These are phyloP conservation scores for Leptura quadrifasciata DNA, from an alignment of 2,888 invertebrate species.

Conservation along the genomic window DNA sequence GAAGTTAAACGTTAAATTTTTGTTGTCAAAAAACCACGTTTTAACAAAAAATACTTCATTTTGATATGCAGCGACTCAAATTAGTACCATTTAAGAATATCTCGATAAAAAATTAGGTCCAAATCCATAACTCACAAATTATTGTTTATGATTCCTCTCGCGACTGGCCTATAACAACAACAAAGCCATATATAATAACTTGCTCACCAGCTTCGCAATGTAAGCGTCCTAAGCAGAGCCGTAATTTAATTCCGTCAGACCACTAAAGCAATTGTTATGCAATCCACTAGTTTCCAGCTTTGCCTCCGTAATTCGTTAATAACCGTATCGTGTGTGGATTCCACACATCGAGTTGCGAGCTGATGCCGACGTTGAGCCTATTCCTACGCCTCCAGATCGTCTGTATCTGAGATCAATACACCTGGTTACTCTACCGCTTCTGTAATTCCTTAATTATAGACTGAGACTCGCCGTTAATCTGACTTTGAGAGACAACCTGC, in stretches of 20 bases:
- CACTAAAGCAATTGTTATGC: conserved; percentile 26
- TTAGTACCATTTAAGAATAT: too few species aligned
- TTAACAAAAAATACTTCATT: too few species aligned
- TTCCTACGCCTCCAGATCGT: conserved; percentile 20
- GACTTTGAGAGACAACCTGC: conserved; percentile 38
- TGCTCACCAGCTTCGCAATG: neutral
- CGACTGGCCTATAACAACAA: too few species aligned
- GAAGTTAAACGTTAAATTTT: too few species aligned
- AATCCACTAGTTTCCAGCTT: conserved; percentile 23
- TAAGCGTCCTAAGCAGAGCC: neutral
- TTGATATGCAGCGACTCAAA: too few species aligned
- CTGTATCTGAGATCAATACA: conserved; percentile 42
- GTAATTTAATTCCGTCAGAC: conserved; percentile 16
- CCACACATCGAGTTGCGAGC: neutral
- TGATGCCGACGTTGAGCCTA: conserved; percentile 9
- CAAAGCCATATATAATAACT: conserved; percentile 4
- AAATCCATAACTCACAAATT: too few species aligned
- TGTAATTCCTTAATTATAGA: conserved; percentile 46
- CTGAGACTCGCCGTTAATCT: conserved; percentile 39
- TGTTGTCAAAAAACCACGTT: too few species aligned
- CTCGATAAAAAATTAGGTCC: too few species aligned
- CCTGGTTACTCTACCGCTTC: conserved; percentile 38
- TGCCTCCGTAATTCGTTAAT: conserved; percentile 22
- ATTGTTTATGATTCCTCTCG: too few species aligned
- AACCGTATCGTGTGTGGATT: conserved; percentile 17